Percentiles rank a stretch among this genome's conserved stretches.
phyloP scores from a whole-genome alignment of 2,888 invertebrate species.

The Arenicola marina region DNA sequence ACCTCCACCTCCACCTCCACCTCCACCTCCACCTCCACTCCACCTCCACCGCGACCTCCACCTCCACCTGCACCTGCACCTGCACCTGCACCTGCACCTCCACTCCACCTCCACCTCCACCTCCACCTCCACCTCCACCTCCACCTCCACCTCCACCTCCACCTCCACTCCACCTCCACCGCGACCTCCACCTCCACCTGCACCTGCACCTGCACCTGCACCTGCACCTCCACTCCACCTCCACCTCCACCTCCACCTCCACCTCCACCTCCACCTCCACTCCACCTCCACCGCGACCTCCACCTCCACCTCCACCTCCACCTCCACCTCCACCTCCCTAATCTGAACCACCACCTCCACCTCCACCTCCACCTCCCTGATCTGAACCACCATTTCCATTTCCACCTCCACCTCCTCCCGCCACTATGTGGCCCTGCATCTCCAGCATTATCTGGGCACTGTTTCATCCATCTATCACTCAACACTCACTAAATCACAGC shows the following conservation, averaged over 20 bases:
- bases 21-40: too few species aligned
- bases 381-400: background rate
- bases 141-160: background rate
- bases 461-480: too few species aligned
- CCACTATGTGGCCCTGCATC: background rate
- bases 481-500: too few species aligned
- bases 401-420: background rate
- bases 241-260: background rate
- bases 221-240: background rate
- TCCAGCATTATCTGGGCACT: too few species aligned
- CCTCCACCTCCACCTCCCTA: background rate
- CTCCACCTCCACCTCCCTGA: background rate
- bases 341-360: background rate
- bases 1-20: background rate
- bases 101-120: background rate
- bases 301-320: background rate
- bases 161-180: too few species aligned
- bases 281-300: too few species aligned
- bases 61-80: background rate
- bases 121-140: background rate
- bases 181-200: background rate
- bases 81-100: background rate
- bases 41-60: too few species aligned
- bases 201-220: background rate
- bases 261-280: too few species aligned